These are phyloP conservation scores for Pachypanchax playfairii DNA, from an alignment of 2,113 vertebrate species.

Conservation along the genomic window DNA sequence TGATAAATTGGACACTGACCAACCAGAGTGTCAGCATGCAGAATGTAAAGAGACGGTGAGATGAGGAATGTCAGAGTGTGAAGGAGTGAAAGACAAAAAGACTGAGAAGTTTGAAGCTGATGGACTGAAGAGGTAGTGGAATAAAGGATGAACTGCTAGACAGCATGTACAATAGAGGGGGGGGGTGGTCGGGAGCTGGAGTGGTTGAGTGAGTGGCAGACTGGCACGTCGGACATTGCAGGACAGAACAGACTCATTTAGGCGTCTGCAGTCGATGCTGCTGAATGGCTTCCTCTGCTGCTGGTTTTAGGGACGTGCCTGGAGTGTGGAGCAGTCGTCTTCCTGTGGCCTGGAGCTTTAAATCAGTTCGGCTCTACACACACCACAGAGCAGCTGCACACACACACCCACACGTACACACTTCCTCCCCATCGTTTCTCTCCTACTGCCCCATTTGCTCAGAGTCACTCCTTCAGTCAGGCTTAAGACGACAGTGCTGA, in stretches of 20 bases:
- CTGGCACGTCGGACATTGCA: slow-evolving; percentile 66
- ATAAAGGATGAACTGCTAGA: slow-evolving; percentile 22
- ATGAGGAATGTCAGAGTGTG: not conserved
- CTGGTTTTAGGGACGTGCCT: slow-evolving; percentile 75
- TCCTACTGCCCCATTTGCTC: slow-evolving; percentile 44
- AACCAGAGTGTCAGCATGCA: slow-evolving; percentile 20
- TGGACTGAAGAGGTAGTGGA: slow-evolving; percentile 5
- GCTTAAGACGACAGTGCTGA: slow-evolving; percentile 43
- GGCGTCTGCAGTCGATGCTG: slow-evolving; percentile 66
- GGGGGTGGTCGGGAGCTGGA: slow-evolving; percentile 31
- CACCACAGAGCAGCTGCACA: slow-evolving; percentile 71
- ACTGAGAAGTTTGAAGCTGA: slow-evolving; percentile 18
- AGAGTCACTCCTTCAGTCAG: slow-evolving; percentile 36
- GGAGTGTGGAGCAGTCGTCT: slow-evolving; percentile 74
- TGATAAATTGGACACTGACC: slow-evolving; percentile 43
- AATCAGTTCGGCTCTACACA: slow-evolving; percentile 76
- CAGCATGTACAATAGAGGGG: slow-evolving; percentile 19
- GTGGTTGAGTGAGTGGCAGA: slow-evolving; percentile 60
- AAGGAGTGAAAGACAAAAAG: not conserved
- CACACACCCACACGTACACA: slow-evolving; percentile 49
- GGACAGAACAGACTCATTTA: slow-evolving; percentile 82
- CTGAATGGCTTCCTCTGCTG: slow-evolving; percentile 82
- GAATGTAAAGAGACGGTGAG: slow-evolving; percentile 35
- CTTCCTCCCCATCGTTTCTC: slow-evolving; percentile 28
- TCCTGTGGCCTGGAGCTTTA: slow-evolving; percentile 75